A percentile compares a stretch with the other conserved stretches of the same genome.
These are phyloP conservation scores for Clinocottus analis DNA, from an alignment of 2,113 vertebrate species.

Conservation along the genomic window DNA sequence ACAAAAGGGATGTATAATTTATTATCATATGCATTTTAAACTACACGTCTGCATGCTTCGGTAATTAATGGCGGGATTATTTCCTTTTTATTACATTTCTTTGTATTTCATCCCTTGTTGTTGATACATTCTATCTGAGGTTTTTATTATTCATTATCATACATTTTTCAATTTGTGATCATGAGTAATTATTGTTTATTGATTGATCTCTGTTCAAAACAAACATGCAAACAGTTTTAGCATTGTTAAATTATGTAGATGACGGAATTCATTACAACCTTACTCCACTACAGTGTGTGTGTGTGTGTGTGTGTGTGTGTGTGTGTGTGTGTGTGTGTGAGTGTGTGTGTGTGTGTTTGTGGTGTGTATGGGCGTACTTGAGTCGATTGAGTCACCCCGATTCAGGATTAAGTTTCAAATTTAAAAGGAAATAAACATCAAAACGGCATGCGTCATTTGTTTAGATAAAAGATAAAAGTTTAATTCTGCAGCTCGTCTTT, in stretches of 20 bases:
- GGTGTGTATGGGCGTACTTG: neutral
- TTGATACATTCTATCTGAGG: neutral
- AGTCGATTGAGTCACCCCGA: too few relatives aligned
- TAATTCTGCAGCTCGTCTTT: neutral
- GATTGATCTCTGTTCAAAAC: neutral
- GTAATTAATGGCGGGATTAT: neutral
- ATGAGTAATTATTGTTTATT: neutral
- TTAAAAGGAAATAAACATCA: neutral
- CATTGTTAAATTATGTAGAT: neutral
- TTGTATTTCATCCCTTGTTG: neutral
- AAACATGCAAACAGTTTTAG: neutral
- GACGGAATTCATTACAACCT: neutral
- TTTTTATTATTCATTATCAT: neutral
- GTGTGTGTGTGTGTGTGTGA: neutral
- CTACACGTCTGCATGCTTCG: neutral
- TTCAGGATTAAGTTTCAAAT: neutral
- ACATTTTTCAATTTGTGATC: neutral
- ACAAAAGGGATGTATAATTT: neutral
- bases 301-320: neutral
- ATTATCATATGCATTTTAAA: neutral
- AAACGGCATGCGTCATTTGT: conserved; percentile 8
- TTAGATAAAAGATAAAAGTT: neutral
- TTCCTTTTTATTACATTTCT: neutral
- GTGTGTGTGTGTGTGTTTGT: neutral
- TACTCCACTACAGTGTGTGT: neutral